Percentiles rank a stretch among this genome's conserved stretches.
Conservation (phyloP, 2,888 invertebrate species). For the Poecilobothrus nobilitatus region DNA sequence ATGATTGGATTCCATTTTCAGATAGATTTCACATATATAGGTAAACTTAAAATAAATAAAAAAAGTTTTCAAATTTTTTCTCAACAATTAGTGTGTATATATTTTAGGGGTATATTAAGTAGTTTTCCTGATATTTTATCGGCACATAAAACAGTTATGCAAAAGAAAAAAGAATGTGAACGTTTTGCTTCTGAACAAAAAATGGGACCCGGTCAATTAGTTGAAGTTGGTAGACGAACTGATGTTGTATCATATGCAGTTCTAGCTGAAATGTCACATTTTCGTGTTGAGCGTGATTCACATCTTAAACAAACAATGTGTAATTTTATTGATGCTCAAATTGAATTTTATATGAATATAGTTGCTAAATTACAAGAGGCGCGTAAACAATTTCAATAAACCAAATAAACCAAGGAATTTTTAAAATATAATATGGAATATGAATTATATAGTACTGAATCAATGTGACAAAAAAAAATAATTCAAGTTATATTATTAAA, state of each 20-base stretch:
- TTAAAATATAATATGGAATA: not conserved
- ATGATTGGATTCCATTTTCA: conserved; percentile 82
- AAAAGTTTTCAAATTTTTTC: no score
- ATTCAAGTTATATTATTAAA: not conserved
- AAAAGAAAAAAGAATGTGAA: conserved; percentile 84
- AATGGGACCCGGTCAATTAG: conserved; percentile 70
- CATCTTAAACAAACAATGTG: conserved; percentile 83
- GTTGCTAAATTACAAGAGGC: conserved; percentile 63
- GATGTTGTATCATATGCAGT: conserved; percentile 89
- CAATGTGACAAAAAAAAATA: not conserved
- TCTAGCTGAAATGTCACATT: conserved; percentile 90
- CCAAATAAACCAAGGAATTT: not conserved
- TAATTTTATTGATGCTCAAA: conserved; percentile 78
- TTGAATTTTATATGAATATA: conserved; percentile 81
- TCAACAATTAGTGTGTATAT: not conserved
- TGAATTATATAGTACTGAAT: not conserved
- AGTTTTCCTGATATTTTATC: conserved; percentile 84
- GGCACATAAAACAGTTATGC: conserved; percentile 81
- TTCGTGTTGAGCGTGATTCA: conserved; percentile 74
- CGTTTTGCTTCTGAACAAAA: conserved; percentile 69
- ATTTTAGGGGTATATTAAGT: conserved; percentile 67
- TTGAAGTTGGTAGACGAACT: conserved; percentile 71
- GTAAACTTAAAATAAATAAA: conserved; percentile 24
- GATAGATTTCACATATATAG: conserved; percentile 89
- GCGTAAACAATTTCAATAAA: conserved; percentile 41